A percentile compares a stretch with the other conserved stretches of the same genome.
Evolutionary conservation across 2,797 vertebrate genomes (phyloP).

Genomic region (Telmatherina bonti): DNA sequence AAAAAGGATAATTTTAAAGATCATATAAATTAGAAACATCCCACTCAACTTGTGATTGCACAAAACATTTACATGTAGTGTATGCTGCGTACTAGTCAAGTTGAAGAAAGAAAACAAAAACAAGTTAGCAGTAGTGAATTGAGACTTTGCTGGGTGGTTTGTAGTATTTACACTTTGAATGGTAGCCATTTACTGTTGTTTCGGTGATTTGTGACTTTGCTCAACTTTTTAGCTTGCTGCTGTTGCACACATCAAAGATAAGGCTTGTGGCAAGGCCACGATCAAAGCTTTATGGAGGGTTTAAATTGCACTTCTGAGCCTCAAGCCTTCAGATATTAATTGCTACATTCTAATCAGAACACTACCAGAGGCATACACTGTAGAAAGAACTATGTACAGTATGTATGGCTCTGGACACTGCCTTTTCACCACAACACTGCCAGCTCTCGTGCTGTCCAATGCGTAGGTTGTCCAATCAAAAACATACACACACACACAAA

Average conservation of each 20-base stretch:
- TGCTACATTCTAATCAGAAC: slow-evolving; percentile 81
- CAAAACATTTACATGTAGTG: slow-evolving; percentile 61
- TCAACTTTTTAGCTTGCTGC: slow-evolving; percentile 71
- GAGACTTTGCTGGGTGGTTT: slow-evolving; percentile 56
- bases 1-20: slow-evolving; percentile 55
- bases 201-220: slow-evolving; percentile 61
- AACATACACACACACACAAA: no score
- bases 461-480: slow-evolving; percentile 40
- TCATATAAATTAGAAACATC: slow-evolving; percentile 58
- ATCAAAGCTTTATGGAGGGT: slow-evolving; percentile 78
- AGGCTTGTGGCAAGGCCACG: slow-evolving; percentile 84
- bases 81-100: slow-evolving; percentile 59
- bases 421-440: slow-evolving; percentile 46
- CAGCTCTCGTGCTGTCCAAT: slow-evolving; percentile 38
- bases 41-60: slow-evolving; percentile 67
- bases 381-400: slow-evolving; percentile 65
- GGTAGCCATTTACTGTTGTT: slow-evolving; percentile 45
- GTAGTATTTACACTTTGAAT: slow-evolving; percentile 41
- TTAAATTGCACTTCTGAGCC: slow-evolving; percentile 84
- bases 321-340: slow-evolving; percentile 69
- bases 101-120: slow-evolving; percentile 55
- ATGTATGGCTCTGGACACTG: slow-evolving; percentile 73
- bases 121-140: slow-evolving; percentile 56
- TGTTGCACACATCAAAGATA: slow-evolving; percentile 71
- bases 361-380: slow-evolving; percentile 72